A percentile compares a stretch with the other conserved stretches of the same genome.
phyloP scores from a whole-genome alignment of 1,140 invertebrate genomes.

The Drosophila athabasca region DNA sequence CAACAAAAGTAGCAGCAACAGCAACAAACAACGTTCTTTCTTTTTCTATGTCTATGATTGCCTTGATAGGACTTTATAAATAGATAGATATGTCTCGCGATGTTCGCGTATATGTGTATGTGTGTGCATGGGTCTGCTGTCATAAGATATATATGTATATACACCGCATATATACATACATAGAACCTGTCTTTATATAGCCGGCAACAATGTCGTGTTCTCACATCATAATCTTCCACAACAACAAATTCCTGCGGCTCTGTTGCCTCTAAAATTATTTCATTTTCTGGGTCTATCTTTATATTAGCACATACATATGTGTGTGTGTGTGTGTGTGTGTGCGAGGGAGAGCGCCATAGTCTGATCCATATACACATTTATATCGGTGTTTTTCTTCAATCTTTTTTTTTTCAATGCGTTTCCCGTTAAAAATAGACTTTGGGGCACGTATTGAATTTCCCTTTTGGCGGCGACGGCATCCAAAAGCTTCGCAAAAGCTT shows the following conservation, averaged over 20 bases:
- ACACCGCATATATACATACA: conserved; percentile 27
- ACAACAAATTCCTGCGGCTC: conserved; percentile 31
- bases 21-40: conserved; percentile 41
- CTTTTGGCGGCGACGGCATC: conserved; percentile 11
- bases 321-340: conserved; percentile 5
- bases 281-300: conserved; percentile 32
- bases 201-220: conserved; percentile 64
- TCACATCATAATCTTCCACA: conserved; percentile 53
- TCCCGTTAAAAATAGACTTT: conserved; percentile 37
- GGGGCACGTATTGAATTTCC: conserved; percentile 51
- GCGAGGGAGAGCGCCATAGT: conserved; percentile 31
- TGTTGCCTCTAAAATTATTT: conserved; percentile 38
- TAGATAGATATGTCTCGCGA: conserved; percentile 47
- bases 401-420: conserved; percentile 33
- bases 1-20: conserved; percentile 21
- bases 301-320: background rate
- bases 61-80: conserved; percentile 67
- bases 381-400: conserved; percentile 26
- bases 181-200: conserved; percentile 62
- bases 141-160: conserved; percentile 44
- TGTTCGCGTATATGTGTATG: background rate
- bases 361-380: conserved; percentile 25
- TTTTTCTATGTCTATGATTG: conserved; percentile 31
- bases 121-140: conserved; percentile 39
- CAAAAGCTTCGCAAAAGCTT: conserved; percentile 33